Evolutionary conservation across 2,888 invertebrate genomes (phyloP).

Genomic region (Diplolepis rosae): DNA sequence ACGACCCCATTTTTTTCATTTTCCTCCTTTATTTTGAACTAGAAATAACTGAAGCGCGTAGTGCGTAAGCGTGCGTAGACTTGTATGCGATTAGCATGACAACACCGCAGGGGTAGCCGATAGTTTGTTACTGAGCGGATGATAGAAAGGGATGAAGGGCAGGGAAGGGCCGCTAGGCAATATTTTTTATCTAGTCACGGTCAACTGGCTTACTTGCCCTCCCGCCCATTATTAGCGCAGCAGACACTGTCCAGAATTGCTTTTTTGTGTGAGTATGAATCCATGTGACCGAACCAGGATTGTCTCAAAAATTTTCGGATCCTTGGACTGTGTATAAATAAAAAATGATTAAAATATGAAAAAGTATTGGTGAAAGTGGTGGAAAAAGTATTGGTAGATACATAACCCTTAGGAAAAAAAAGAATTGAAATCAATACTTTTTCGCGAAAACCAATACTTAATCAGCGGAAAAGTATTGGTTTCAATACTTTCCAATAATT

Average conservation of each 20-base stretch:
- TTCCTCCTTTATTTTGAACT: background rate
- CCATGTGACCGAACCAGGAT: constrained; percentile 36
- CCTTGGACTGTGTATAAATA: background rate
- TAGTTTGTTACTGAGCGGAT: constrained; percentile 43
- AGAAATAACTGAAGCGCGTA: background rate
- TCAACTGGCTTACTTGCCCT: constrained; percentile 72
- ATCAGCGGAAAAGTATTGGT: no score
- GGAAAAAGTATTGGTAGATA: no score
- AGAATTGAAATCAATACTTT: no score
- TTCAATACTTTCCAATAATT: no score
- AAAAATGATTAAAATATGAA: background rate
- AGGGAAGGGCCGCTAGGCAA: constrained; percentile 65
- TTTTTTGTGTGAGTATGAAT: constrained; percentile 31
- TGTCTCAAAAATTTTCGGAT: background rate
- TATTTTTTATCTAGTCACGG: constrained; percentile 75
- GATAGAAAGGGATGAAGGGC: constrained; percentile 46
- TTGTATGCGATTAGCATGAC: constrained; percentile 72
- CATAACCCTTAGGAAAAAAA: no score
- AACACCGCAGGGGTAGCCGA: constrained; percentile 54
- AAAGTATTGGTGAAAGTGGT: no score
- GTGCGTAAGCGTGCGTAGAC: constrained; percentile 45
- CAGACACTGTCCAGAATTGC: constrained; percentile 57
- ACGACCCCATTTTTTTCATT: background rate
- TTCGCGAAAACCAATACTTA: no score
- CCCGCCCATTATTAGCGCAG: constrained; percentile 73